Conservation (phyloP, 2,888 invertebrate species). For the Cephus pulcher region DNA sequence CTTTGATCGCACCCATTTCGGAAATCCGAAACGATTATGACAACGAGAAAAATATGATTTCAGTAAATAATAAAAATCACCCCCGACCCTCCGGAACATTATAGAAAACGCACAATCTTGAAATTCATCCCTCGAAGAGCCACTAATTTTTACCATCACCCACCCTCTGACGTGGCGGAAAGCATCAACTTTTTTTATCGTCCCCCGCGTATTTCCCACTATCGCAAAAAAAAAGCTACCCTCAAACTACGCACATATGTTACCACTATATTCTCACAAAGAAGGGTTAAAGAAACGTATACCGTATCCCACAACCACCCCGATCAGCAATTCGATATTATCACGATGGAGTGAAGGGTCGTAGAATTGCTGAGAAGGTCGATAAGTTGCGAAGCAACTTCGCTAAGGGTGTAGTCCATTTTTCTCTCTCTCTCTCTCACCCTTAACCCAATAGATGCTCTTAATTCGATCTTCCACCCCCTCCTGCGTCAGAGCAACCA, state of each 20-base stretch:
- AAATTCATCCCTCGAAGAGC: neutral
- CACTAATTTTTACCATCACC: neutral
- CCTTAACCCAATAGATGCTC: neutral
- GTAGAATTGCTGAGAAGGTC: neutral
- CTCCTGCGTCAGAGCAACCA: neutral
- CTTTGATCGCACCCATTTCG: neutral
- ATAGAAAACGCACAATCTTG: neutral
- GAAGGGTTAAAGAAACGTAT: neutral
- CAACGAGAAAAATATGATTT: neutral
- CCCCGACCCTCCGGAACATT: neutral
- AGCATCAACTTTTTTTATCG: neutral
- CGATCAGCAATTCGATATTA: neutral
- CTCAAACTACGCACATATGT: neutral
- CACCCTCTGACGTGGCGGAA: neutral
- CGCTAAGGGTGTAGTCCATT: neutral
- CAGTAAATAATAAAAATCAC: neutral
- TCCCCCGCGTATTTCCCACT: neutral
- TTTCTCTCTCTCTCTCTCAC: neutral
- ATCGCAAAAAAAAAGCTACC: neutral
- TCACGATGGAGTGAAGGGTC: neutral
- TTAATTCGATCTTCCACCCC: neutral
- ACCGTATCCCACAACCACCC: neutral
- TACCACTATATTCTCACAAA: neutral
- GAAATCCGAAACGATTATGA: neutral
- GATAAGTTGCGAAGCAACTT: neutral